Conservation (phyloP, 2,113 vertebrate genomes). For the Pelmatolapia mariae region DNA sequence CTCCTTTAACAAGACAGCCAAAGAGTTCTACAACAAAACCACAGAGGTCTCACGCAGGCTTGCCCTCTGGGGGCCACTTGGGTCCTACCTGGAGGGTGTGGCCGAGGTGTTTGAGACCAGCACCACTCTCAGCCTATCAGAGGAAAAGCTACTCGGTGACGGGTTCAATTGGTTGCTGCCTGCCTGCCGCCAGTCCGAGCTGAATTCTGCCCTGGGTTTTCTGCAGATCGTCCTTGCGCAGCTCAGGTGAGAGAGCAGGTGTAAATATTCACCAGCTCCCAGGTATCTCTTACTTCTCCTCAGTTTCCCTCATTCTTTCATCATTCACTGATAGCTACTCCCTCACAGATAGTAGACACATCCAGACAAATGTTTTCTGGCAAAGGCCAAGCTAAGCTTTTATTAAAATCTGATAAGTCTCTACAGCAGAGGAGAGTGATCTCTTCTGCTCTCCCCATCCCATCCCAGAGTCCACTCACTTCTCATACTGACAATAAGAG, state of each 20-base stretch:
- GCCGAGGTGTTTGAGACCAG: conserved; percentile 92
- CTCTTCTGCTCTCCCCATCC: neutral
- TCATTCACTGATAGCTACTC: neutral
- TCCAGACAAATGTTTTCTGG: conserved; percentile 21
- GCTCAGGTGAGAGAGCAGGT: conserved; percentile 76
- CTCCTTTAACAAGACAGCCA: conserved; percentile 83
- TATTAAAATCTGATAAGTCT: conserved; percentile 29
- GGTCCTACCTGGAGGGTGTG: conserved; percentile 87
- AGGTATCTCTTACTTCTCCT: neutral
- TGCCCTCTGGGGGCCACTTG: conserved; percentile 85
- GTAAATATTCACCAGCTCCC: neutral
- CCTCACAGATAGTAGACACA: neutral
- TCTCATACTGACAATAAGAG: conserved; percentile 41
- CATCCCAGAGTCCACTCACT: conserved; percentile 11
- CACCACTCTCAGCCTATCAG: conserved; percentile 77
- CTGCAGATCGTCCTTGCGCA: conserved; percentile 82
- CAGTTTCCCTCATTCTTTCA: neutral
- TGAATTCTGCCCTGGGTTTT: conserved; percentile 80
- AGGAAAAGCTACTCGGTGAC: conserved; percentile 90
- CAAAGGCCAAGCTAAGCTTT: conserved; percentile 1
- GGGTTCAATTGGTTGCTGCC: conserved; percentile 91
- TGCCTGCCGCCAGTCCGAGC: conserved; percentile 84
- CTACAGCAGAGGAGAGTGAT: neutral
- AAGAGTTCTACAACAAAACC: conserved; percentile 88
- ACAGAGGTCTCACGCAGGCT: conserved; percentile 77